Evolutionary conservation across 2,888 invertebrate species (phyloP).

Genomic region (Metalampra italica): DNA sequence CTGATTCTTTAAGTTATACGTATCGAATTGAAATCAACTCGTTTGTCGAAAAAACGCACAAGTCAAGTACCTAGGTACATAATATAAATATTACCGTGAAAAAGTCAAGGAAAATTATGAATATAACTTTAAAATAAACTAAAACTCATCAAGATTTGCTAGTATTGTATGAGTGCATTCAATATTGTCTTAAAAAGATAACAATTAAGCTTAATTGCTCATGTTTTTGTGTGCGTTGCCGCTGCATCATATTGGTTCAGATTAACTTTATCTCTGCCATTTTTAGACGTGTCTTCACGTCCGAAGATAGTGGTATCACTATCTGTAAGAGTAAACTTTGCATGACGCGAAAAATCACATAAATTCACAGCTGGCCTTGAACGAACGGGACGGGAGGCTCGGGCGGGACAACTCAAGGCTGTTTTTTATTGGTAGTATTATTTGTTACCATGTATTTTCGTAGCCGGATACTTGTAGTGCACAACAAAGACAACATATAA

Average conservation of each 20-base stretch:
- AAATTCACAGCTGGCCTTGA: not conserved
- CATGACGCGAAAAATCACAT: not conserved
- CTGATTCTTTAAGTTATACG: too few species aligned
- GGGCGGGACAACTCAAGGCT: conserved; percentile 1
- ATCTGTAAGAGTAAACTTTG: not conserved
- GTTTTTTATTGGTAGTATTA: not conserved
- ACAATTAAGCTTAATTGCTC: not conserved
- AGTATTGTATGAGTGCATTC: not conserved
- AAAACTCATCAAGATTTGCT: not conserved
- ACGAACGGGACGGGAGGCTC: not conserved
- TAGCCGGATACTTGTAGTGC: too few species aligned
- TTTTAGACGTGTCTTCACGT: not conserved
- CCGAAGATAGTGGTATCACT: conserved; percentile 3
- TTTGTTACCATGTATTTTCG: too few species aligned
- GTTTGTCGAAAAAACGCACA: too few species aligned
- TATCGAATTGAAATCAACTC: too few species aligned
- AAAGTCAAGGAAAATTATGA: not conserved
- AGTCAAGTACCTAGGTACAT: too few species aligned
- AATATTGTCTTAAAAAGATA: not conserved
- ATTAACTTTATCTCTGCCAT: not conserved
- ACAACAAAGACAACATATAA: too few species aligned
- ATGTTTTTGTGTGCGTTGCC: not conserved
- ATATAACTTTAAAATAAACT: not conserved
- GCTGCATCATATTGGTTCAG: not conserved
- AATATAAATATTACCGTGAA: not conserved